These are phyloP conservation scores for Pogonophryne albipinna DNA, from an alignment of 2,797 vertebrate genomes.

Conservation along the genomic window DNA sequence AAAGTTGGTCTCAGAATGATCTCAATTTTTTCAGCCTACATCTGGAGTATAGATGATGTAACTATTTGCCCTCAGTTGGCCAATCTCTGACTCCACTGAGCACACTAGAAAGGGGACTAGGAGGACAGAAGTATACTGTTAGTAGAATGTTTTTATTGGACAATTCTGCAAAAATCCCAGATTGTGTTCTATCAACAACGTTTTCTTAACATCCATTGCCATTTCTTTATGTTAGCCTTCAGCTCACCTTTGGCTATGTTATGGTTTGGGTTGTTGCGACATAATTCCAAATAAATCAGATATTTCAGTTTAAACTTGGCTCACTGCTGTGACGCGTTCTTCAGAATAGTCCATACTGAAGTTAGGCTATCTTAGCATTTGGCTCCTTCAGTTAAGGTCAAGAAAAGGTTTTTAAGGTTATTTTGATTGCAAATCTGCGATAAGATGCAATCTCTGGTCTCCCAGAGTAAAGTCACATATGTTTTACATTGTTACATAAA, in stretches of 20 bases:
- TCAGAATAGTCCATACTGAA: too few relatives aligned
- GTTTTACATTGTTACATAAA: neutral
- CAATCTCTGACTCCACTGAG: neutral
- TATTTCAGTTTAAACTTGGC: too few relatives aligned
- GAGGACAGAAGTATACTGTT: too few relatives aligned
- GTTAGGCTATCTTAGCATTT: too few relatives aligned
- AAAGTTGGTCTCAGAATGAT: conserved; percentile 1
- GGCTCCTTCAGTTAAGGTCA: neutral
- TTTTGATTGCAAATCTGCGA: too few relatives aligned
- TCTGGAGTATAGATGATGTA: conserved; percentile 3
- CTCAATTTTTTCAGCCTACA: conserved; percentile 7
- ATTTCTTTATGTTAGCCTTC: neutral
- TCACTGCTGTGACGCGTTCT: too few relatives aligned
- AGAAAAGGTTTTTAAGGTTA: neutral
- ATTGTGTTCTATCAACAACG: neutral
- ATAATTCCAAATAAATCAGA: too few relatives aligned
- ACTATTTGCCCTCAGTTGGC: conserved; percentile 10
- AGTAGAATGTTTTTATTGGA: neutral
- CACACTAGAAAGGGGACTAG: too few relatives aligned
- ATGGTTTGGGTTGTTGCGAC: neutral
- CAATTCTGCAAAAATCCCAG: neutral
- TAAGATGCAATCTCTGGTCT: neutral
- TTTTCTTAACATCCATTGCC: neutral
- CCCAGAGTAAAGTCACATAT: neutral
- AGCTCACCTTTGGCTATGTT: neutral